Conservation (phyloP, 2,888 invertebrate species). For the Nematopogon swammerdamellus region DNA sequence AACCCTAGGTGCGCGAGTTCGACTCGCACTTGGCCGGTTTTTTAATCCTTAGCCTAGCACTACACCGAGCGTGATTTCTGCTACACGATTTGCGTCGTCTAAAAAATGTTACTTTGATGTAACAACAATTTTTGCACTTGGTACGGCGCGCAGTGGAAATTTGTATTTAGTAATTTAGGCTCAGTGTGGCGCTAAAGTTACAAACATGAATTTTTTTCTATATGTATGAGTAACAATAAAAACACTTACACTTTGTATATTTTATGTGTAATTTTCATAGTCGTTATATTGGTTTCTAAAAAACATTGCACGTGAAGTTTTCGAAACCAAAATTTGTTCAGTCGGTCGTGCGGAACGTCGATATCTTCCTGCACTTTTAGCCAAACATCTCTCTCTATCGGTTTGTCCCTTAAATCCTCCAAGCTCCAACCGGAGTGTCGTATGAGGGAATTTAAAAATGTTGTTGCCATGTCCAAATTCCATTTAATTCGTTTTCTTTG, state of each 20-base stretch:
- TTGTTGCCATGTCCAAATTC: constrained; percentile 26
- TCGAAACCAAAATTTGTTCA: constrained; percentile 29
- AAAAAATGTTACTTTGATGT: too few species aligned
- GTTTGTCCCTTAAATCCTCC: constrained; percentile 26
- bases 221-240: too few species aligned
- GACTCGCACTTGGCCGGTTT: too few species aligned
- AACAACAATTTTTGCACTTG: too few species aligned
- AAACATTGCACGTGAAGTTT: constrained; percentile 34
- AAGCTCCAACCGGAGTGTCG: constrained; percentile 21
- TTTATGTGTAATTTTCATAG: constrained; percentile 21
- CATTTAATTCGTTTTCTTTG: constrained; percentile 22
- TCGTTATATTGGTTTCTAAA: constrained; percentile 25
- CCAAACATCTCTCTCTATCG: constrained; percentile 29
- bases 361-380: constrained; percentile 24
- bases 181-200: too few species aligned
- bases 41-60: too few species aligned
- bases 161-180: too few species aligned
- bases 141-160: too few species aligned
- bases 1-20: too few species aligned
- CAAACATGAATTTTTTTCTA: too few species aligned
- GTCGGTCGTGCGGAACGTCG: constrained; percentile 20
- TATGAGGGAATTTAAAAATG: constrained; percentile 25
- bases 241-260: constrained; percentile 27
- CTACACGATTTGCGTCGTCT: too few species aligned
- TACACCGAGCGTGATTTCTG: too few species aligned